These are phyloP conservation scores for Octodon degus DNA, from an alignment of 2,113 vertebrate species.

Conservation along the genomic window DNA sequence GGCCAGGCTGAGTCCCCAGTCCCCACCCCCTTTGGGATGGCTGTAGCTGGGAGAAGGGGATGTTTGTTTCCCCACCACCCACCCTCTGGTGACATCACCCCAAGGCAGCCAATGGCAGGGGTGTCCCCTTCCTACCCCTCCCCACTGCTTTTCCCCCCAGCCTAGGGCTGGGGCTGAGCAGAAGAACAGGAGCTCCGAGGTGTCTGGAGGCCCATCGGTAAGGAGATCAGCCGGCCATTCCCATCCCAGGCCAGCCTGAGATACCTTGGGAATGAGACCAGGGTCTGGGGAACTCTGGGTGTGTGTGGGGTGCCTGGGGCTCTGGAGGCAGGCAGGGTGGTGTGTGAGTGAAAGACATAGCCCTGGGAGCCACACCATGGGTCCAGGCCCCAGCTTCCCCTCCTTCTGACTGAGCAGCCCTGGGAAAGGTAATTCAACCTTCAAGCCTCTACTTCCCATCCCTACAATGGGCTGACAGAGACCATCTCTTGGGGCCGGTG, in stretches of 20 bases:
- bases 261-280: background rate
- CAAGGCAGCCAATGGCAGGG: constrained; percentile 73
- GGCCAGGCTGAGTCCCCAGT: background rate
- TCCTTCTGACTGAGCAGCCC: background rate
- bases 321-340: background rate
- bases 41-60: constrained; percentile 60
- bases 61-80: constrained; percentile 76
- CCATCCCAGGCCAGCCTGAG: background rate
- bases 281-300: constrained; percentile 18
- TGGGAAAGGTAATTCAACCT: background rate
- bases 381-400: background rate
- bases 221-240: constrained; percentile 48
- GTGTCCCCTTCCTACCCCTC: constrained; percentile 44
- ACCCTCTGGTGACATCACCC: constrained; percentile 74
- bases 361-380: background rate
- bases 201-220: constrained; percentile 70
- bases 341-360: background rate
- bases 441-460: background rate
- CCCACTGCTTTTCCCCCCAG: constrained; percentile 72
- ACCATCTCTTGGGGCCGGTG: background rate
- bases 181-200: constrained; percentile 57
- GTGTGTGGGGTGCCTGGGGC: background rate
- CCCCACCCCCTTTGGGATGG: constrained; percentile 32
- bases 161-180: constrained; percentile 56
- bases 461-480: constrained; percentile 21